Conservation (phyloP, 1,140 invertebrate genomes). For the Yoshiicerus persimilis region DNA sequence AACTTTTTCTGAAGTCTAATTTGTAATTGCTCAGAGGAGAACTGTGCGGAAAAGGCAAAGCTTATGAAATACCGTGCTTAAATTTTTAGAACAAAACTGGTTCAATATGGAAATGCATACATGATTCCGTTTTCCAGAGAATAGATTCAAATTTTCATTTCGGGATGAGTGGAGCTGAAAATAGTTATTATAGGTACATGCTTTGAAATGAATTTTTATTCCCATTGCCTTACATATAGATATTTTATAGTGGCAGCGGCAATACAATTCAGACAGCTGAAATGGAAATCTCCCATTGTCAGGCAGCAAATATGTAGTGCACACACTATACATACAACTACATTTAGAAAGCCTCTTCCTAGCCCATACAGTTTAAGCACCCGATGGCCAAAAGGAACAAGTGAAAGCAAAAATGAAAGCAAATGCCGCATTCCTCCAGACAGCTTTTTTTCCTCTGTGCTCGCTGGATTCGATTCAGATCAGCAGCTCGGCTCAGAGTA, state of each 20-base stretch:
- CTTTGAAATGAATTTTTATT: neutral
- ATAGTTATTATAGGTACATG: neutral
- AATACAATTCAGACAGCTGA: neutral
- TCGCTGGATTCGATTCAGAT: neutral
- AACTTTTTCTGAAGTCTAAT: no score
- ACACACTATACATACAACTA: neutral
- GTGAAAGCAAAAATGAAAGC: neutral
- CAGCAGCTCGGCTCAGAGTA: neutral
- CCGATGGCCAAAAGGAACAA: neutral
- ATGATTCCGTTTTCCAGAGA: neutral
- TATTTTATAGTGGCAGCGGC: neutral
- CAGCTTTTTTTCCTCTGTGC: neutral
- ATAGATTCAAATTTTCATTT: neutral
- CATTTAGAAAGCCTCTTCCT: neutral
- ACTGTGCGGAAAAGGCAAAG: neutral
- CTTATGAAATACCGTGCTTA: neutral
- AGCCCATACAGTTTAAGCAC: neutral
- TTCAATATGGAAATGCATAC: neutral
- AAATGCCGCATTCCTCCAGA: neutral
- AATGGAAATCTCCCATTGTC: neutral
- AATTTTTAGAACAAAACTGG: neutral
- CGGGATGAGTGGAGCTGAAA: neutral
- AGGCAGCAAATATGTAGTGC: neutral
- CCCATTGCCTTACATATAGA: neutral
- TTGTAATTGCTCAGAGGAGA: no score